Percentiles rank a stretch among this genome's conserved stretches.
Conservation (phyloP, 2,113 vertebrate species). For the Columba livia region DNA sequence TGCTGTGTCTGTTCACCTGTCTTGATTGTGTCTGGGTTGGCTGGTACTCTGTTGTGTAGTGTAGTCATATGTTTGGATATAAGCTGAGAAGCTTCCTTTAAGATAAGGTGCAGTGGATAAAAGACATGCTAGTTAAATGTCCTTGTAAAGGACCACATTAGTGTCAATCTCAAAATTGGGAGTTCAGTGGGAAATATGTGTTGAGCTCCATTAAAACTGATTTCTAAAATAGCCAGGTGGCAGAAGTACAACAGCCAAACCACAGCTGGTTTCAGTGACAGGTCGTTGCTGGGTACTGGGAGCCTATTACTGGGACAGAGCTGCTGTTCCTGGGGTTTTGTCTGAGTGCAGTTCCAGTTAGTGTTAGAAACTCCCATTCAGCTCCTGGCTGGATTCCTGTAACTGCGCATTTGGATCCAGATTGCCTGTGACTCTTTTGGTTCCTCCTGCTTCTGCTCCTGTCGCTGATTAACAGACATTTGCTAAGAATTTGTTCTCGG, state of each 20-base stretch:
- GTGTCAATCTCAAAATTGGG: neutral
- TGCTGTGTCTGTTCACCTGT: fast-evolving
- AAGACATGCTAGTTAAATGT: neutral
- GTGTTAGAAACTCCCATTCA: neutral
- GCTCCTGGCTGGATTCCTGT: neutral
- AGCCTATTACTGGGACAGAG: neutral
- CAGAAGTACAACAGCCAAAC: neutral
- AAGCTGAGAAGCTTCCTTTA: neutral
- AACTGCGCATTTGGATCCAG: neutral
- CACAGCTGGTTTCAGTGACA: neutral
- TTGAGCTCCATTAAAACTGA: neutral
- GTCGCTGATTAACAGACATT: neutral
- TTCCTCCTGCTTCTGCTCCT: neutral
- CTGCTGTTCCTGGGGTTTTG: neutral
- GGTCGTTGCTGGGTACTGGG: neutral
- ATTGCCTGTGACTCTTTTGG: neutral
- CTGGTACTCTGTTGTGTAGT: neutral
- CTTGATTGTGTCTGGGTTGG: neutral
- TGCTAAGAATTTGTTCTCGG: neutral
- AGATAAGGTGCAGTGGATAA: neutral
- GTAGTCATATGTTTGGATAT: neutral
- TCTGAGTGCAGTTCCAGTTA: neutral
- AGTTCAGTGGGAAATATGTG: neutral
- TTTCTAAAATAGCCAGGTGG: neutral
- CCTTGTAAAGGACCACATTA: neutral